Base-by-base conservation (phyloP, 2,888 invertebrate genomes). In the Pristionchus exspectatus region DNA sequence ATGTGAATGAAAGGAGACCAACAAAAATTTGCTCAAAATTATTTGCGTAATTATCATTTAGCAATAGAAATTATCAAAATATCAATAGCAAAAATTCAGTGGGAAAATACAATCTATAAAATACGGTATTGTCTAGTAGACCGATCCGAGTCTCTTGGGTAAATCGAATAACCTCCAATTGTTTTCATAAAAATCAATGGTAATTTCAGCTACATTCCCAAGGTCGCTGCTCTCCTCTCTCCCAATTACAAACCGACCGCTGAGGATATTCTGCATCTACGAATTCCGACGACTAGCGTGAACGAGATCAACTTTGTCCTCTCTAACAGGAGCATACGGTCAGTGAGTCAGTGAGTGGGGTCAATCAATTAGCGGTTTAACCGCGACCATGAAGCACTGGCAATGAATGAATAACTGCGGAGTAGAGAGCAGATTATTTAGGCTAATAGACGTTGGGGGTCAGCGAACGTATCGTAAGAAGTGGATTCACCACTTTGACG, bases 401-500 rank as follows among this genome's bases (percentile, higher is more conserved):
- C n/a, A n/a, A n/a, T n/a, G n/a, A n/a, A n/a, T n/a, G n/a, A n/a
- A n/a, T n/a, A n/a, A n/a, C n/a, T n/a, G n/a, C n/a, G n/a, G n/a
- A n/a, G n/a, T n/a, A 56, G 56, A 56, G 14, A 56, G 18, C 5
- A 2, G 14, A 18, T 77, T 9, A 24, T n/a, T 24, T 33, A 92
- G 91, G 44, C 59, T 92, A 0, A 92, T 92, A 83, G 92, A 92
- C 81, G 91, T 92, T 2, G 92, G 92, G 18, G 92, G 92, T 9
- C 92, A 92, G 72, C 90, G 90, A 33, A 91, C 92, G 9, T 91
- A 92, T 30, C 90, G 91, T 24, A 90, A 91, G 27, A 92, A 92
- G 83, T 92, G 92, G 92, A 91, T 92, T 66, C 92, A 92, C 77
- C 91, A 91, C 87, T 91, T 92, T 84, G 92, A 92, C 33, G 90